Percentiles rank a stretch among this genome's conserved stretches.
Evolutionary conservation across 2,113 vertebrate species (phyloP).

Genomic region (Pelobates fuscus): DNA sequence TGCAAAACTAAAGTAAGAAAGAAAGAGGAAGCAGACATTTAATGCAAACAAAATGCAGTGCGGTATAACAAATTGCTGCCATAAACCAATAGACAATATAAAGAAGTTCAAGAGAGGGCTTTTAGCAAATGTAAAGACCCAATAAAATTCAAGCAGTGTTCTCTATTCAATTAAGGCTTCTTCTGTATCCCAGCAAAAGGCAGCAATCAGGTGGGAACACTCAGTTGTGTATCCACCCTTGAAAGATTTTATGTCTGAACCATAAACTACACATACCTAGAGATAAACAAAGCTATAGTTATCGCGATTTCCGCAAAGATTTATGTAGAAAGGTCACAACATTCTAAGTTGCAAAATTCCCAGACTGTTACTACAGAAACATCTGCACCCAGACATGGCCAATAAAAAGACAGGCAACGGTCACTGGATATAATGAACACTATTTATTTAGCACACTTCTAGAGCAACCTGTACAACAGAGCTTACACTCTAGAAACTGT

Average conservation of each 20-base stretch:
- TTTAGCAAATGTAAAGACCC: background rate
- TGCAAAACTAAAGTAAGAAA: background rate
- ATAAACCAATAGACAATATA: background rate
- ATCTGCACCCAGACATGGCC: background rate
- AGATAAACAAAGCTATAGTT: background rate
- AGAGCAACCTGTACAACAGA: too few relatives aligned
- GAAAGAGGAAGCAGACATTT: background rate
- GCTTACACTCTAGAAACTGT: too few relatives aligned
- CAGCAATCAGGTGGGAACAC: background rate
- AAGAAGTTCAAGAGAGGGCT: background rate
- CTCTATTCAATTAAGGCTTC: background rate
- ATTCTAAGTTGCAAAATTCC: background rate
- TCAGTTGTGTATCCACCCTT: background rate
- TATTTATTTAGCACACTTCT: too few relatives aligned
- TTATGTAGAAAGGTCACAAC: background rate
- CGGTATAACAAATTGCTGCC: constrained; percentile 4
- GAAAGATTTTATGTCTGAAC: background rate
- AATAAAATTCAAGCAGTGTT: background rate
- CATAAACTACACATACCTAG: background rate
- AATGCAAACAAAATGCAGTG: constrained; percentile 10
- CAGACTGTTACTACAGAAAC: background rate
- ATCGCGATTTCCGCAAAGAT: background rate
- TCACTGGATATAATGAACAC: too few relatives aligned
- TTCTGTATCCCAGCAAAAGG: background rate
- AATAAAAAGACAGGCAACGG: background rate